These are phyloP conservation scores for Lethenteron reissneri DNA, from an alignment of 2,113 vertebrate species.

Conservation along the genomic window DNA sequence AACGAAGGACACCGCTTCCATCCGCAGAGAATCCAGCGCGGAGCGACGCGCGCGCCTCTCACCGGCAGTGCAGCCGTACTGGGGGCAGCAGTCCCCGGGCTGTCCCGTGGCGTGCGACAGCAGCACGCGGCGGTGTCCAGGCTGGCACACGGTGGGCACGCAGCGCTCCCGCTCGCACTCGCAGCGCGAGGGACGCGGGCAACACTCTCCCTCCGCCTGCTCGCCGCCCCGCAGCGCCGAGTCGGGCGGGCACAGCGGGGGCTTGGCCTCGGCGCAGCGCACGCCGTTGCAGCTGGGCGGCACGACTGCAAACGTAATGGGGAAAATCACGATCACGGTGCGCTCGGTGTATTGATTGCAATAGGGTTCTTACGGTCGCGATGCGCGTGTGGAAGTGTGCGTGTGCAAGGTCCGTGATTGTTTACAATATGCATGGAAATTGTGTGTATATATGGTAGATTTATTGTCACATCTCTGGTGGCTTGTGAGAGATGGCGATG, in stretches of 20 bases:
- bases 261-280: slow-evolving; percentile 66
- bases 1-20: too few species aligned
- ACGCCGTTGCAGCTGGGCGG: slow-evolving; percentile 60
- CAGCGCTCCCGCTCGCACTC: slow-evolving; percentile 58
- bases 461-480: too few species aligned
- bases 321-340: too few species aligned
- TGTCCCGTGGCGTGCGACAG: slow-evolving; percentile 63
- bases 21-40: too few species aligned
- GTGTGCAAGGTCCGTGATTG: too few species aligned
- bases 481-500: too few species aligned
- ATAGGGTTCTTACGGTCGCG: too few species aligned
- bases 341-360: too few species aligned
- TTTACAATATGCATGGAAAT: too few species aligned
- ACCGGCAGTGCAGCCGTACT: slow-evolving; percentile 79
- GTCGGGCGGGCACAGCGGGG: slow-evolving; percentile 55
- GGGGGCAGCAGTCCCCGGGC: slow-evolving; percentile 63
- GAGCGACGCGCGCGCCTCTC: slow-evolving; percentile 9
- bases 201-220: slow-evolving; percentile 56
- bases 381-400: too few species aligned
- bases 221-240: slow-evolving; percentile 65
- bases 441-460: too few species aligned
- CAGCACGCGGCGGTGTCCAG: slow-evolving; percentile 55
- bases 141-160: slow-evolving; percentile 62
- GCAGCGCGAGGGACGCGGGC: slow-evolving; percentile 56
- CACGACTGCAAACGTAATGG: slow-evolving; percentile 33